These are phyloP conservation scores for Hemibagrus wyckioides DNA, from an alignment of 2,113 vertebrate species.

Conservation along the genomic window DNA sequence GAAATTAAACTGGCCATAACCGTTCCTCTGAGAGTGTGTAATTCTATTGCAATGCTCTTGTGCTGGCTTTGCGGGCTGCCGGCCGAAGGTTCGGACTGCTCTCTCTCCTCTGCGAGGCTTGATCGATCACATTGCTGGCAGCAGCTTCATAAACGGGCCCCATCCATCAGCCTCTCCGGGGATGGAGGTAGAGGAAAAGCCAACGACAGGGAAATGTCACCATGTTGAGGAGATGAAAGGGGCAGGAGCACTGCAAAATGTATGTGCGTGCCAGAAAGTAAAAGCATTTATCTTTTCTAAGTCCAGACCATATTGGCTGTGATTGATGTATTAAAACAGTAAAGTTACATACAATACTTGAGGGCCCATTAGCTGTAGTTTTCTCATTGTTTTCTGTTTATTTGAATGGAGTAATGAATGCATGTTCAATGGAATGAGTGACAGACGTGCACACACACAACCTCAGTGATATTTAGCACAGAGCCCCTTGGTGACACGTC, in stretches of 20 bases:
- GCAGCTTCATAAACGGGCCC: constrained; percentile 73
- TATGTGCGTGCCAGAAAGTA: constrained; percentile 32
- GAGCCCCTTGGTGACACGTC: constrained; percentile 50
- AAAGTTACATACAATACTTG: neutral
- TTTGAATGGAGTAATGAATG: constrained; percentile 23
- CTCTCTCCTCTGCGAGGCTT: constrained; percentile 62
- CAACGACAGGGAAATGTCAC: constrained; percentile 68
- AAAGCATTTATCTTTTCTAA: neutral
- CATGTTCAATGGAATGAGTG: constrained; percentile 30
- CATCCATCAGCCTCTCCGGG: constrained; percentile 76
- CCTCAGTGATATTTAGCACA: constrained; percentile 50
- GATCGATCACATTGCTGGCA: constrained; percentile 75
- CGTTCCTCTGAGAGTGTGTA: constrained; percentile 29
- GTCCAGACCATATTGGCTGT: neutral
- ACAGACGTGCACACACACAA: constrained; percentile 21
- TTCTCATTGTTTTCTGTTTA: constrained; percentile 13
- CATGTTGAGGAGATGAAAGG: constrained; percentile 36
- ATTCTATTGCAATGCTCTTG: constrained; percentile 29
- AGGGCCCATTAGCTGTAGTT: neutral
- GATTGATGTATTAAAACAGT: neutral
- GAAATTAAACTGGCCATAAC: neutral
- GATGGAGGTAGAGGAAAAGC: constrained; percentile 57
- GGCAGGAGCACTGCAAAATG: constrained; percentile 27
- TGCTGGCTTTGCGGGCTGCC: constrained; percentile 50
- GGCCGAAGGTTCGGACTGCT: constrained; percentile 53